Base-by-base conservation (phyloP, 2,888 invertebrate genomes). In the Chymomyza procnemis region DNA sequence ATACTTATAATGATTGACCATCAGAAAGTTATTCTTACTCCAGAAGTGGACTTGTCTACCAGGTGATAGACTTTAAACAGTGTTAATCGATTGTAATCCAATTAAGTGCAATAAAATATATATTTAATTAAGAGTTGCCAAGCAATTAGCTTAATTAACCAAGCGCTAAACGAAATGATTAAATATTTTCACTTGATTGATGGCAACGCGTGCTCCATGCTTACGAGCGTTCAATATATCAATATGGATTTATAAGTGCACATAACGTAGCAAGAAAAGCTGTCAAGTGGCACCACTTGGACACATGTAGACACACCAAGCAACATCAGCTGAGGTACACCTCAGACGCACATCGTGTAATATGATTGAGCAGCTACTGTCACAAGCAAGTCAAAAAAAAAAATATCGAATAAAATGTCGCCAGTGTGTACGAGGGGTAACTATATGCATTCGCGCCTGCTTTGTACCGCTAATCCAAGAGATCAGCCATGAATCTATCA, bases 131-230 rank as follows among this genome's bases (percentile, higher is more conserved):
- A 54, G 34, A 41, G 34, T 41, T 12, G 18, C 54, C 5, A 21
- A 30, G 8, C 22, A 59, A 59, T 59, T 19, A 46, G 46, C n/a
- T 41, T 59, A 18, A 46, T 46, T 59, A 52, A 47, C 22, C n/a
- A 47, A 46, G 41, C 6, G 18, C 54, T 12, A 21, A 54, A 19
- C 21, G 3, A 66, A 63, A 71, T 57, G 54, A 50, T 26, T 58
- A 72, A 66, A 64, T 71, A 80, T 83, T 82, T 82, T 82, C 84
- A 77, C 82, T 76, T 57, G 52, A 69, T 74, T 66, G 61, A 66
- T 64, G 55, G 48, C 48, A 46, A 48, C 56, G 34, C 65, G 55
- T 47, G 61, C 54, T 46, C 41, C 63, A 46, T 47, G 61, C 47
- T 46, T 34, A 50, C 50, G 16, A 21, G 8, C 48, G 57, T n/a